phyloP scores from a whole-genome alignment of 2,797 vertebrate genomes.

The Ctenopoma multispine region DNA sequence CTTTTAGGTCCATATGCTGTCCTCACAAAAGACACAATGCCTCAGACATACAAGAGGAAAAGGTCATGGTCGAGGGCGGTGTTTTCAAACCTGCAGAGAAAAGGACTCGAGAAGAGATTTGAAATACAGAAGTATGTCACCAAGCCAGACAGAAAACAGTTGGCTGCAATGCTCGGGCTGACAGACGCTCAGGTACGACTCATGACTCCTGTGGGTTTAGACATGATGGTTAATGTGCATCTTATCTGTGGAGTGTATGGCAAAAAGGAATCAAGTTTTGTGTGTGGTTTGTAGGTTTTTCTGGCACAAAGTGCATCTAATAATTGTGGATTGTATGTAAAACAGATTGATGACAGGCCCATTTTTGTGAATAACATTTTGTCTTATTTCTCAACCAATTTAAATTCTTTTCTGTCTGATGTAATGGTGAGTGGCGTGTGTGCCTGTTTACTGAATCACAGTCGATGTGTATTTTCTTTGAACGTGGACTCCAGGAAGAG shows the following conservation, averaged over 20 bases:
- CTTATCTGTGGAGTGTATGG: not conserved
- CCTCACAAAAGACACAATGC: constrained; percentile 98
- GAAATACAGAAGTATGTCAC: constrained; percentile 99
- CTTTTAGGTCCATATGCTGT: constrained; percentile 93
- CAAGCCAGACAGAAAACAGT: constrained; percentile 97
- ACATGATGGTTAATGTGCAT: not conserved
- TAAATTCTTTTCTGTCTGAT: not conserved
- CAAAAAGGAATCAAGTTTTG: not conserved
- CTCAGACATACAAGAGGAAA: constrained; percentile 98
- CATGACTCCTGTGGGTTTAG: not conserved
- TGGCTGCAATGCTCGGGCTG: constrained; percentile 97
- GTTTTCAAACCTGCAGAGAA: constrained; percentile 98
- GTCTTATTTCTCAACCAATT: not conserved
- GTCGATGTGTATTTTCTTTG: not conserved
- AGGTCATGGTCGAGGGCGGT: constrained; percentile 98
- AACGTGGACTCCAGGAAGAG: not conserved
- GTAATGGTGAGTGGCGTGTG: no score
- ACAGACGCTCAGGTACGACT: constrained; percentile 94
- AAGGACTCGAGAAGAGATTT: constrained; percentile 97
- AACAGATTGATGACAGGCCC: not conserved
- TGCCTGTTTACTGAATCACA: not conserved
- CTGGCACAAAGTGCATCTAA: not conserved
- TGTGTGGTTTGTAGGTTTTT: no score
- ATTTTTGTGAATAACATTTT: not conserved
- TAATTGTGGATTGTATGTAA: not conserved